Evolutionary conservation across 2,113 vertebrate genomes (phyloP).

Genomic region (Corythoichthys haematopterus): DNA sequence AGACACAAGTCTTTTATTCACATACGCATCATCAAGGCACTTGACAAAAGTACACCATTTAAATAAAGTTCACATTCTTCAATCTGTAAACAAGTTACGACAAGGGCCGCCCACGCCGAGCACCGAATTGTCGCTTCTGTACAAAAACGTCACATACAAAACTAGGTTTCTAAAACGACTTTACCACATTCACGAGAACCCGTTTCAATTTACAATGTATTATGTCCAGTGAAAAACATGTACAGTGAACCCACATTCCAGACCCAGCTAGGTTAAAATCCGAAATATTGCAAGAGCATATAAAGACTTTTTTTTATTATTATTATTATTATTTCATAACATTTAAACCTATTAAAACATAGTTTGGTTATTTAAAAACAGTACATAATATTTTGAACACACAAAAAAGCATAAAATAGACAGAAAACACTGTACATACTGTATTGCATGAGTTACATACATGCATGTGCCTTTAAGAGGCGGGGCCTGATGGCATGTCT

Average conservation of each 20-base stretch:
- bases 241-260: not conserved
- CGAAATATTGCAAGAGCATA: not conserved
- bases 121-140: not conserved
- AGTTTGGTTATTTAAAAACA: not conserved
- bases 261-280: not conserved
- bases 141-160: conserved; percentile 21
- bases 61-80: conserved; percentile 63
- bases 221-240: not conserved
- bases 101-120: conserved; percentile 13
- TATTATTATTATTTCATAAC: not conserved
- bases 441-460: not conserved
- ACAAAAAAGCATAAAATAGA: not conserved
- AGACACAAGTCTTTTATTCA: conserved; percentile 48
- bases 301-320: too few species aligned
- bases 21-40: conserved; percentile 68
- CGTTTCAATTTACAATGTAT: not conserved
- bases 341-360: not conserved
- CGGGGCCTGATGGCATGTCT: not conserved
- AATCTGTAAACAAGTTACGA: conserved; percentile 69
- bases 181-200: not conserved
- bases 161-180: conserved; percentile 1
- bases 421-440: not conserved
- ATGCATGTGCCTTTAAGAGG: not conserved
- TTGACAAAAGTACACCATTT: conserved; percentile 66
- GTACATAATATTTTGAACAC: too few species aligned